phyloP scores from a whole-genome alignment of 2,888 invertebrate genomes.

The Aleiodes testaceus region DNA sequence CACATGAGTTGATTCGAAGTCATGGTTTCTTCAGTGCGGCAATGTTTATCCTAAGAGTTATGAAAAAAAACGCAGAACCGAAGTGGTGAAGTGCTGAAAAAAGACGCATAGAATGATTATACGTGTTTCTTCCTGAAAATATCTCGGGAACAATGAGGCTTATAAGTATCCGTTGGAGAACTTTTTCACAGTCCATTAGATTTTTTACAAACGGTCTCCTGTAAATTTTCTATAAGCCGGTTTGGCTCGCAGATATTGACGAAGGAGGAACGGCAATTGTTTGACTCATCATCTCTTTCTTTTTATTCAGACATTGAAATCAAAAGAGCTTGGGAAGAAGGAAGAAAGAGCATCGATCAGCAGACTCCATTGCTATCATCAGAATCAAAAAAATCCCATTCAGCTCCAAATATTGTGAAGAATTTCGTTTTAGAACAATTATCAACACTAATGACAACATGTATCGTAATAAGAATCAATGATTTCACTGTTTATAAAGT shows the following conservation, averaged over 20 bases:
- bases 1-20: too few species aligned
- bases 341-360: constrained; percentile 59
- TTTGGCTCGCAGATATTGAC: too few species aligned
- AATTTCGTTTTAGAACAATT: constrained; percentile 83
- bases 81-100: too few species aligned
- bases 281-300: background rate
- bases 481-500: constrained; percentile 93
- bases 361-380: constrained; percentile 56
- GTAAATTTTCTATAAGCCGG: too few species aligned
- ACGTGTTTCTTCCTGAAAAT: background rate
- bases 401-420: constrained; percentile 73
- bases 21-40: too few species aligned
- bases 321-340: constrained; percentile 58
- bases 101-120: too few species aligned
- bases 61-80: too few species aligned
- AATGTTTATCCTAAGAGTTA: too few species aligned
- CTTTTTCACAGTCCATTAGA: too few species aligned
- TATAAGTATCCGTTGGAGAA: background rate
- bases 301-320: constrained; percentile 32
- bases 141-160: too few species aligned
- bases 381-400: constrained; percentile 64
- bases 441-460: constrained; percentile 92
- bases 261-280: background rate
- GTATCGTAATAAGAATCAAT: constrained; percentile 90
- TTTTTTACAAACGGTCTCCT: too few species aligned